Evolutionary conservation across 2,113 vertebrate genomes (phyloP).

Genomic region (Parotia lawesii): DNA sequence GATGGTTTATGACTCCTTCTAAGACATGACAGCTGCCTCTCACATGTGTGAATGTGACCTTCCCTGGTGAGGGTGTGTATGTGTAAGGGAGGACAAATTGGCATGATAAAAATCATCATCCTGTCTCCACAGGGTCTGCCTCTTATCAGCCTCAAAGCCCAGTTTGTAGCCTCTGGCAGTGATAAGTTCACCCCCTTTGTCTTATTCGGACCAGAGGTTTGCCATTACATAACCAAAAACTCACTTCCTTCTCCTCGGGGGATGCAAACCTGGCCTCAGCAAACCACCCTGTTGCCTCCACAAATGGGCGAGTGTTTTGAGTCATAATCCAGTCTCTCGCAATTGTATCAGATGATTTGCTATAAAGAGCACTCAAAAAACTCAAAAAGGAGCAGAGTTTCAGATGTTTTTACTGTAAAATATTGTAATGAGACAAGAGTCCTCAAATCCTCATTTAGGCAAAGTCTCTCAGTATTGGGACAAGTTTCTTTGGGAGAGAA

Average conservation of each 20-base stretch:
- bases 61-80: neutral
- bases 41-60: neutral
- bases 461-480: neutral
- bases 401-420: neutral
- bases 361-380: neutral
- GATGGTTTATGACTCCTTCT: neutral
- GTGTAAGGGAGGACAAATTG: neutral
- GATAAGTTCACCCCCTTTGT: neutral
- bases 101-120: neutral
- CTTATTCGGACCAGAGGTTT: neutral
- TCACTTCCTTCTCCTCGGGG: neutral
- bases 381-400: neutral
- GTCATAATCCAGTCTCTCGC: neutral
- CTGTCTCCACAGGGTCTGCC: neutral
- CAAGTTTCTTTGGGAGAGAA: neutral
- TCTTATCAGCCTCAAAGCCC: neutral
- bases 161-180: neutral
- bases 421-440: neutral
- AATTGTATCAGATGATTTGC: neutral
- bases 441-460: neutral
- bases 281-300: neutral
- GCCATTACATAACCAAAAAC: neutral
- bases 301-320: neutral
- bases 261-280: neutral
- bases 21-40: neutral